Percentiles rank a stretch among this genome's conserved stretches.
Conservation (phyloP, 30 jellyfish, hydroid and myxozoan genomes). For the Mastigias papua region DNA sequence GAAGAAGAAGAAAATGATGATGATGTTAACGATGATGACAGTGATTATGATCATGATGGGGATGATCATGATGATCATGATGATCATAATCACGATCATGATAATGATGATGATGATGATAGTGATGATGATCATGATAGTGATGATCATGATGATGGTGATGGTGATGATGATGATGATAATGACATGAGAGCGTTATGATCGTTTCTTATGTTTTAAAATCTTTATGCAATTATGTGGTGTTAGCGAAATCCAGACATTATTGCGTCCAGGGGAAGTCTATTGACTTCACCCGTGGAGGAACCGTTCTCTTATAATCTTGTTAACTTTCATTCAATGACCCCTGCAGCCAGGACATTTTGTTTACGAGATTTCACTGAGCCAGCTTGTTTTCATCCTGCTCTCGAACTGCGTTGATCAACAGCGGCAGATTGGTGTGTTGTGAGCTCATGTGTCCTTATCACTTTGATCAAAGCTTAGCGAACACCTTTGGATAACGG, state of each 20-base stretch:
- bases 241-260: not conserved
- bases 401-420: conserved; percentile 11
- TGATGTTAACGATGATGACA: too few relatives aligned
- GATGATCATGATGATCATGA: too few relatives aligned
- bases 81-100: too few relatives aligned
- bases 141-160: too few relatives aligned
- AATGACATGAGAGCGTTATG: not conserved
- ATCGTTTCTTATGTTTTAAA: not conserved
- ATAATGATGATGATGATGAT: too few relatives aligned
- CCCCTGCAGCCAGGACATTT: conserved; percentile 37
- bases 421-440: conserved; percentile 8
- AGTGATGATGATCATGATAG: too few relatives aligned
- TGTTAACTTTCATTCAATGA: conserved; percentile 48
- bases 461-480: conserved; percentile 1
- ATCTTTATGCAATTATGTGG: not conserved
- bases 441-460: not conserved
- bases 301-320: conserved; percentile 31
- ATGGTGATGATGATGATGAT: not conserved
- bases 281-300: conserved; percentile 3
- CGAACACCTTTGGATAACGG: not conserved
- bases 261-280: not conserved
- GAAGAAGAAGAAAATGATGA: too few relatives aligned
- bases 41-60: too few relatives aligned
- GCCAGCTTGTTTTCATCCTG: conserved; percentile 37
- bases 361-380: conserved; percentile 56